Evolutionary conservation across 2,113 vertebrate species (phyloP), one percentile per base, ranked within the genome.

Genomic region (Gavialis gangeticus): DNA sequence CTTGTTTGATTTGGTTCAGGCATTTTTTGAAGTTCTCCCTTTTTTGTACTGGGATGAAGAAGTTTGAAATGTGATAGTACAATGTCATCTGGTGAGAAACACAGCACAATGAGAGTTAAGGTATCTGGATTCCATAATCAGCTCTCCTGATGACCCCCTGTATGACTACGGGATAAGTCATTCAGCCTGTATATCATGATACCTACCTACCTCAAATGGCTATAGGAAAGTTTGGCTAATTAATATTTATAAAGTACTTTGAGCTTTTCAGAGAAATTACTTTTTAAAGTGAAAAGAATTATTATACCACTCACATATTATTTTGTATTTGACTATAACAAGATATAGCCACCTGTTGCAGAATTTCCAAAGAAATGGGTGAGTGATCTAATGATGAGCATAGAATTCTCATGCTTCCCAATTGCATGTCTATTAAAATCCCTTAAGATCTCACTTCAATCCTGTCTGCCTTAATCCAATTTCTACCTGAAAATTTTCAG

Each of bases 401-500:
- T 64, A 46, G 96, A 96, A 93, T 94, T 10, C 6, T 87, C 11
- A 0, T 19, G 59, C 88, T 88, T 95, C 10, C 5, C 85, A 58
- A 92, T 16, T 92, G 54, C 30, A 91, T 67, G 87, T 82, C 92
- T 94, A 94, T 96, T 93, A 84, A 92, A 89, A 85, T 95, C 24
- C 55, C 64, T 89, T 58, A 94, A 96, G 92, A 90, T 54, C 59
- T 96, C 92, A 66, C 46, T 93, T 85, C 86, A 66, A 13, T 10
- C 64, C 34, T 55, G 64, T 81, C 88, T 95, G 58, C 94, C 79
- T 79, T 94, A 95, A 97, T 85, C 21, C 37, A 84, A 28, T 96
- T 96, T 92, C 93, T 89, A 94, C 92, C 71, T 93, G 94, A 96
- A 92, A 92, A 94, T 96, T 94, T 95, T 79, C 73, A 95, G 27